Base-by-base conservation (phyloP, 2,797 vertebrate species). In the Peromyscus eremicus region DNA sequence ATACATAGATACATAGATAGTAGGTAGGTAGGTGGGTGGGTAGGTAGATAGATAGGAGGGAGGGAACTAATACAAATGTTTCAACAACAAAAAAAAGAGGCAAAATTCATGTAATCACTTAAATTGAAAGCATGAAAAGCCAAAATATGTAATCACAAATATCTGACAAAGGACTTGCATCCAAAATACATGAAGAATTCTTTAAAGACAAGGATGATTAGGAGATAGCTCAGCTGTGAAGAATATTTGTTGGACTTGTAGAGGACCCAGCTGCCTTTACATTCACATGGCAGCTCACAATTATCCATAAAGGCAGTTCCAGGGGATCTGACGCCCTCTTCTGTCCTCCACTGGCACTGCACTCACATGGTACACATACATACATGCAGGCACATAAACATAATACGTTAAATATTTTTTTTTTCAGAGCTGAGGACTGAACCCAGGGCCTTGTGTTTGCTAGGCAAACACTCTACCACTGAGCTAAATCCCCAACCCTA, bases 61-160 rank as follows among this genome's bases (percentile, higher is more conserved):
- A 82, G 2, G 7, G 5, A 29, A 62, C 60, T 34, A 84, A 66
- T 34, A 66, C 17, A 84, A 84, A 46, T 46, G 27, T 84, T 84
- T 84, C 82, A 84, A 46, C 21, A 66, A 84, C 32, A 64, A 52
- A 52, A 55, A 55, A 55, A 16, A 16, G 52, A 16, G 52, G 4
- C 82, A 84, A 34, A 68, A 68, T 68, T 49, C 29, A 66, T n/a
- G 4, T 70, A 86, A 86, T 86, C 49, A 55, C 46, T 70, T 86
- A 90, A 97, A 87, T 75, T 92, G 82, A 83, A 95, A 95, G 71
- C 46, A 80, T 49, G 29, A 76, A 29, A 90, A 95, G 66, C 37
- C 29, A 91, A 34, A 94, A 73, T 66, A 81, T 49, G 92, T 25
- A 88, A 80, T 88, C 79, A 80, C 14, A 57, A 37, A 49, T 29